Conservation (phyloP, 2,113 vertebrate genomes). For the Corapipo altera region DNA sequence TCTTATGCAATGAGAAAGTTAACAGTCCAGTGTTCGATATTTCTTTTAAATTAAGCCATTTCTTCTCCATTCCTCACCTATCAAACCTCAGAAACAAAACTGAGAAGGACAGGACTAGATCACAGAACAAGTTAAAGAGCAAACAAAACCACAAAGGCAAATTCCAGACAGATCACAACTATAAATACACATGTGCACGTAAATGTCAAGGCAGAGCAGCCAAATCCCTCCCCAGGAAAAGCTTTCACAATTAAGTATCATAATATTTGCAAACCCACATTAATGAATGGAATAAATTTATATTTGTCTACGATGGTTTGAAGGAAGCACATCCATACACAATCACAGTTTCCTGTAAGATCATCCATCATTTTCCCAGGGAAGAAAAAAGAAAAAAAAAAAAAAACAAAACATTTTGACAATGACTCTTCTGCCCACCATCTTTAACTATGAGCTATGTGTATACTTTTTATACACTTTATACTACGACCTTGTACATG, state of each 20-base stretch:
- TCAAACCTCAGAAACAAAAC: constrained; percentile 17
- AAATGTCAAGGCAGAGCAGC: constrained; percentile 70
- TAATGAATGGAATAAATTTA: background rate
- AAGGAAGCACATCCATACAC: background rate
- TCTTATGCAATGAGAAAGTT: background rate
- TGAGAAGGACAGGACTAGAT: constrained; percentile 18
- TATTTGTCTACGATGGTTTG: background rate
- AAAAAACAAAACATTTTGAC: background rate
- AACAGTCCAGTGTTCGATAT: background rate
- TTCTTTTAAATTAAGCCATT: background rate
- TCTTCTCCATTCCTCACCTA: background rate
- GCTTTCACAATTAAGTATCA: constrained; percentile 20
- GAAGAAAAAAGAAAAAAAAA: background rate
- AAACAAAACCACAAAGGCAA: constrained; percentile 72
- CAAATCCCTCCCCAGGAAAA: constrained; percentile 51
- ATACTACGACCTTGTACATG: background rate
- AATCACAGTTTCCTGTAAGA: background rate
- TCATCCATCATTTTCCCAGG: background rate
- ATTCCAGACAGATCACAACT: constrained; percentile 75
- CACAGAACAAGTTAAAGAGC: constrained; percentile 59
- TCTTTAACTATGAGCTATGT: background rate
- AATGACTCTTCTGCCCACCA: background rate
- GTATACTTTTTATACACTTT: background rate
- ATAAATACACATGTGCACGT: constrained; percentile 66
- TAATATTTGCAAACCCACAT: background rate